Percentiles rank a stretch among this genome's conserved stretches.
Conservation (phyloP, 1,140 invertebrate species). For the Rhopalosiphum maidis region DNA sequence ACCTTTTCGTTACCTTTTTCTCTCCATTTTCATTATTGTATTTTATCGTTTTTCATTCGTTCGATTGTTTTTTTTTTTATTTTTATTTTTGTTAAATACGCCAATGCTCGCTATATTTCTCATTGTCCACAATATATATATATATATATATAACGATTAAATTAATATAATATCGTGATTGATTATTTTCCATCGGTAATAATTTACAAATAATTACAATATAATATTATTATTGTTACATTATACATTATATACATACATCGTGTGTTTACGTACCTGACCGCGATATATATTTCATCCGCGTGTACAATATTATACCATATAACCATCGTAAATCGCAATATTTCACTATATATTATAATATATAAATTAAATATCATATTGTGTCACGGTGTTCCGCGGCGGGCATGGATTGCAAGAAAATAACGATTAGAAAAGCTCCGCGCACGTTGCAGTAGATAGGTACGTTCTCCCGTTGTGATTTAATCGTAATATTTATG, state of each 20-base stretch:
- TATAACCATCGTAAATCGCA: not conserved
- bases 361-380: not conserved
- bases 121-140: not conserved
- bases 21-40: not conserved
- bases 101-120: not conserved
- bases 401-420: constrained; percentile 22
- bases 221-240: not conserved
- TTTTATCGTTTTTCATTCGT: not conserved
- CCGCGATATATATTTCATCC: not conserved
- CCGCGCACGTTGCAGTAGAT: not conserved
- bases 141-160: not conserved
- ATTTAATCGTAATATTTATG: not conserved
- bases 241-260: no score
- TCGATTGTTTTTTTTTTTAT: not conserved
- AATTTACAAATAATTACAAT: no score
- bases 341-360: not conserved
- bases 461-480: constrained; percentile 22
- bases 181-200: not conserved
- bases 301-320: not conserved
- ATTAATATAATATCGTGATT: not conserved
- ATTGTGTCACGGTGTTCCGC: not conserved
- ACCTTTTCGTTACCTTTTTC: not conserved
- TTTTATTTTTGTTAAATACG: not conserved
- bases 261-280: not conserved
- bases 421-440: not conserved